Evolutionary conservation across 1,140 invertebrate genomes (phyloP).

Genomic region (Piezodorus guildinii): DNA sequence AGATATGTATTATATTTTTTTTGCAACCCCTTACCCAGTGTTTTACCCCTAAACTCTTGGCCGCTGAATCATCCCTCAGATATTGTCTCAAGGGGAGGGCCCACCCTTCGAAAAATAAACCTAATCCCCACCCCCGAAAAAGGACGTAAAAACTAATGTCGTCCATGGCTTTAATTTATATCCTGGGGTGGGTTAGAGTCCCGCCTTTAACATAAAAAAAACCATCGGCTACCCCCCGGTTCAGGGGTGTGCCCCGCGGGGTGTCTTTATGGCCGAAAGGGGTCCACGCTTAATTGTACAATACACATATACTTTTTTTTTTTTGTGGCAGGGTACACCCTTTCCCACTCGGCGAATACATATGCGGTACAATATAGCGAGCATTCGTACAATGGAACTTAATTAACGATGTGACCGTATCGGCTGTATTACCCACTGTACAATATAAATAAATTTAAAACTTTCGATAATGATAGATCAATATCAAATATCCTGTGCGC

Average conservation of each 20-base stretch:
- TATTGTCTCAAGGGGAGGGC: slow-evolving; percentile 9
- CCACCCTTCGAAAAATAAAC: slow-evolving; percentile 13
- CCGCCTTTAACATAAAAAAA: slow-evolving; percentile 6
- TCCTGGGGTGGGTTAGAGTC: slow-evolving; percentile 2
- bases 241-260: neutral
- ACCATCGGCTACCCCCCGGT: neutral
- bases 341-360: no score
- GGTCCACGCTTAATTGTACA: neutral
- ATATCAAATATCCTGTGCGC: no score
- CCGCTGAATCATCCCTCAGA: slow-evolving; percentile 1
- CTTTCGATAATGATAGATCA: no score
- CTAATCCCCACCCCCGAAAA: slow-evolving; percentile 10
- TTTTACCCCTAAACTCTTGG: slow-evolving; percentile 3
- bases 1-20: neutral
- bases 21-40: neutral
- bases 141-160: slow-evolving; percentile 12
- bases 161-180: neutral
- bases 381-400: no score
- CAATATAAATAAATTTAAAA: no score
- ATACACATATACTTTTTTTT: slow-evolving; percentile 1
- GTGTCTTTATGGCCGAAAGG: neutral
- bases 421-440: no score
- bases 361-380: no score
- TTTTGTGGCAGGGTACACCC: no score
- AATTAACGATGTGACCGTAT: no score